phyloP scores from a whole-genome alignment of 2,113 vertebrate species.

The Hypanus sabinus region DNA sequence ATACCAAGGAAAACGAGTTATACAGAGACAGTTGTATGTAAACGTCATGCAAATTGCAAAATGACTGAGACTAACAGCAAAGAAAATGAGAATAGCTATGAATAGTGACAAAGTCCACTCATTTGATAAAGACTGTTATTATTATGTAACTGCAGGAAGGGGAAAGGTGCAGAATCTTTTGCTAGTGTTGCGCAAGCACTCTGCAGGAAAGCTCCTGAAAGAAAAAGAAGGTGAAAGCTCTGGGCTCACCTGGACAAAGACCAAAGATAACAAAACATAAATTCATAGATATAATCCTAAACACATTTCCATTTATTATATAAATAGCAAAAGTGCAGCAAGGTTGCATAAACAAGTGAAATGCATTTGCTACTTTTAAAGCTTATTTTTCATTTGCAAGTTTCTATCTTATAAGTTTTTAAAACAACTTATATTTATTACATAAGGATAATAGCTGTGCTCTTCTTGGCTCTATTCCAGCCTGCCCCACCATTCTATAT shows the following conservation, averaged over 20 bases:
- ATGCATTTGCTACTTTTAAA: not conserved
- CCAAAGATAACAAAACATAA: not conserved
- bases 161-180: not conserved
- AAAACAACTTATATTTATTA: too few relatives aligned
- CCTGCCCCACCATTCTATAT: too few relatives aligned
- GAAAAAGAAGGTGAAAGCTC: not conserved
- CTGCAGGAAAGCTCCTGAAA: not conserved
- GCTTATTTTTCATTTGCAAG: too few relatives aligned
- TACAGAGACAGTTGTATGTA: not conserved
- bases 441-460: too few relatives aligned
- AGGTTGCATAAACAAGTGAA: not conserved
- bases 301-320: not conserved
- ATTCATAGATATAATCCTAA: not conserved
- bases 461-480: too few relatives aligned
- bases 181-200: not conserved
- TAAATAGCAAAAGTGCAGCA: not conserved
- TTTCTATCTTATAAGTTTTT: too few relatives aligned
- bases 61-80: too few relatives aligned
- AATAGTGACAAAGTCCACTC: too few relatives aligned
- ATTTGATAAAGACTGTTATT: not conserved
- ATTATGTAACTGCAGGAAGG: not conserved
- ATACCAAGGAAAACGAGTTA: not conserved
- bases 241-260: not conserved
- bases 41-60: not conserved
- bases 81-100: too few relatives aligned